Conservation (phyloP, 2,797 vertebrate genomes). For the Cirrhinus molitorella region DNA sequence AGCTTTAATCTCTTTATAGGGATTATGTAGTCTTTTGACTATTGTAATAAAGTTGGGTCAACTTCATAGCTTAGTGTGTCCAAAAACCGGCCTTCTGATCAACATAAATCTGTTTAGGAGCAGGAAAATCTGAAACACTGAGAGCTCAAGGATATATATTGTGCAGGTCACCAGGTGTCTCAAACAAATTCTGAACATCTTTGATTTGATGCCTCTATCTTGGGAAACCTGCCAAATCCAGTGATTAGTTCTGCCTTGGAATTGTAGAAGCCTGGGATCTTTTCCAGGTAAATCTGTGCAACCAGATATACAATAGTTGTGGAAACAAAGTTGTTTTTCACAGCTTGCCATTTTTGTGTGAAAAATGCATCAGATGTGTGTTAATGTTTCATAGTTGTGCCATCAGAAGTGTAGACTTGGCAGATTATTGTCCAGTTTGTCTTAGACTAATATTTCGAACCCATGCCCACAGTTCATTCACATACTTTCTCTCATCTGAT, state of each 20-base stretch:
- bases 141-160: background rate
- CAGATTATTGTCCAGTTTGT: background rate
- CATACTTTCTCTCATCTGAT: too few relatives aligned
- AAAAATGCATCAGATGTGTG: background rate
- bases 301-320: background rate
- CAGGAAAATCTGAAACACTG: background rate
- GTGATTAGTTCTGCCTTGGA: background rate
- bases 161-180: background rate
- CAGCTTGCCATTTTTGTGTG: conserved; percentile 2
- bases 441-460: background rate
- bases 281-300: background rate
- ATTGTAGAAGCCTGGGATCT: background rate
- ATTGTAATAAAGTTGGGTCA: background rate
- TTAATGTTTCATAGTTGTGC: background rate
- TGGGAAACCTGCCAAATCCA: background rate
- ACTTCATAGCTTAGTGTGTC: background rate
- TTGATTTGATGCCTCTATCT: background rate
- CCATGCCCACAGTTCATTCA: background rate
- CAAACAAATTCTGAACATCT: background rate
- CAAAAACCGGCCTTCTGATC: background rate
- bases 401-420: background rate
- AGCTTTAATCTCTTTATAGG: conserved; percentile 24
- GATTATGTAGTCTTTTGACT: background rate
- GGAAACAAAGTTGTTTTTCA: background rate
- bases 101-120: background rate